Conservation (phyloP, 2,113 vertebrate genomes). For the Spermophilus dauricus region DNA sequence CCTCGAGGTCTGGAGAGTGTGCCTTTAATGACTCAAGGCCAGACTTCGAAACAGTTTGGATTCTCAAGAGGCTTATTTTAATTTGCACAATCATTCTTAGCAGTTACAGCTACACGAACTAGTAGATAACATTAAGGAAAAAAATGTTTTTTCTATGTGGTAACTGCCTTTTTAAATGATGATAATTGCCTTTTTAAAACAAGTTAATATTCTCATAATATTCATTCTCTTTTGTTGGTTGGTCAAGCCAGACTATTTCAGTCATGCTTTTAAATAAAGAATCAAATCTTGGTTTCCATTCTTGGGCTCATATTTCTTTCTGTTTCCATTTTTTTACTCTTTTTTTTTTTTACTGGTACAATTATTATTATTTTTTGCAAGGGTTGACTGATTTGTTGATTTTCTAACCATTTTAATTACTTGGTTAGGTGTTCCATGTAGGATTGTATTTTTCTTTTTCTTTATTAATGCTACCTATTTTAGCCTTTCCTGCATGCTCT, state of each 20-base stretch:
- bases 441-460: constrained; percentile 65
- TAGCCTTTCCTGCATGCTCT: neutral
- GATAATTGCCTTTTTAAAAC: constrained; percentile 73
- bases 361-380: constrained; percentile 58
- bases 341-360: constrained; percentile 34
- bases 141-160: constrained; percentile 42
- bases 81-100: neutral
- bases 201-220: constrained; percentile 79
- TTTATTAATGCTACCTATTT: neutral
- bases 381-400: constrained; percentile 75
- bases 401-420: constrained; percentile 75
- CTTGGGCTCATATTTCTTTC: constrained; percentile 37
- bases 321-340: constrained; percentile 32
- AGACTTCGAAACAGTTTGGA: neutral
- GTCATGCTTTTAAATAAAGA: constrained; percentile 72
- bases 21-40: neutral
- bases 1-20: neutral
- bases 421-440: constrained; percentile 66
- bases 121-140: constrained; percentile 44
- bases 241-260: constrained; percentile 72
- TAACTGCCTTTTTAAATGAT: constrained; percentile 76
- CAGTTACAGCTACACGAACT: constrained; percentile 39
- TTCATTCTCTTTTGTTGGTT: constrained; percentile 66
- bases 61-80: neutral
- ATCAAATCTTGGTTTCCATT: constrained; percentile 53